Evolutionary conservation across 2,888 invertebrate genomes (phyloP).

Genomic region (Branchipolynoe longqiensis): DNA sequence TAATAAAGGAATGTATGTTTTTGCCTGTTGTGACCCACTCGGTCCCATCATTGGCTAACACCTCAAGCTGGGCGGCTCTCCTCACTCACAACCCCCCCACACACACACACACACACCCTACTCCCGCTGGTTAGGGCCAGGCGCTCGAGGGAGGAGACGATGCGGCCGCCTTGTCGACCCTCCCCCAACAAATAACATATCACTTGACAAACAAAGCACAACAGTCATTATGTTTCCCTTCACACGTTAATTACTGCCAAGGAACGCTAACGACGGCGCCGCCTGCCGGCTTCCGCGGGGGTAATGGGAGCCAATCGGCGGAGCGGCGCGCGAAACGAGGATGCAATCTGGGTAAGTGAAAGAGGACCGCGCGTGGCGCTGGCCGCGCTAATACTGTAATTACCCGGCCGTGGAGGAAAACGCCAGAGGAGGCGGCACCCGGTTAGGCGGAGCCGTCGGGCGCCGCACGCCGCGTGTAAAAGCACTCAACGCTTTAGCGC

Average conservation of each 20-base stretch:
- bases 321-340: background rate
- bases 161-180: slow-evolving; percentile 30
- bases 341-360: slow-evolving; percentile 43
- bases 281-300: background rate
- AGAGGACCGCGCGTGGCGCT: background rate
- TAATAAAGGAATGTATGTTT: background rate
- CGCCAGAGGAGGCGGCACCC: background rate
- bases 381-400: slow-evolving; percentile 33
- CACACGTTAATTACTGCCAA: slow-evolving; percentile 42
- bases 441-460: slow-evolving; percentile 14
- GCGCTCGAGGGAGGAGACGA: background rate
- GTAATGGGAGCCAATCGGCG: slow-evolving; percentile 36
- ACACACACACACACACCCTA: no score
- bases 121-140: background rate
- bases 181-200: slow-evolving; percentile 41
- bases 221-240: slow-evolving; percentile 50
- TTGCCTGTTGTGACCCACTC: background rate
- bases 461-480: background rate
- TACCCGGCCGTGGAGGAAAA: background rate
- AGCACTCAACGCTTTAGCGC: background rate
- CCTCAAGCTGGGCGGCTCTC: background rate
- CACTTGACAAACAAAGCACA: slow-evolving; percentile 50
- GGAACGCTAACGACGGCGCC: slow-evolving; percentile 30
- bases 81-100: slow-evolving; percentile 11
- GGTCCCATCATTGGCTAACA: slow-evolving; percentile 8